phyloP scores from a whole-genome alignment of 2,888 invertebrate species.

The Caenorhabditis doughertyi region DNA sequence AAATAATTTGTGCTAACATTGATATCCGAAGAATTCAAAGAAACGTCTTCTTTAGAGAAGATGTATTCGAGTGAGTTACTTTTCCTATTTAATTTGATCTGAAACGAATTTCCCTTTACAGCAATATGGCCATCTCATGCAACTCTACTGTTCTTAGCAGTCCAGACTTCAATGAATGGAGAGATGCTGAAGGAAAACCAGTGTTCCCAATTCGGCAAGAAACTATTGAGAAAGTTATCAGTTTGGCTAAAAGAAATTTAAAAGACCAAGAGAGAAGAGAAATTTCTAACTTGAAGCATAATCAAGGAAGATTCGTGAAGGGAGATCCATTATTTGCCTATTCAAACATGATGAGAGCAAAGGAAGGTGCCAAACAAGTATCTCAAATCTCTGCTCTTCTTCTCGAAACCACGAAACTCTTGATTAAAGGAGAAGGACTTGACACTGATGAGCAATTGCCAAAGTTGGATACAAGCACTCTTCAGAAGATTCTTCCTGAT shows the following conservation, averaged over 20 bases:
- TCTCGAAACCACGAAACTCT: slow-evolving; percentile 80
- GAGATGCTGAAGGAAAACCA: slow-evolving; percentile 78
- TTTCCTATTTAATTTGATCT: neutral
- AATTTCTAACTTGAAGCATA: slow-evolving; percentile 75
- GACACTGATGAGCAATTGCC: slow-evolving; percentile 78
- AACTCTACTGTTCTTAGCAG: slow-evolving; percentile 77
- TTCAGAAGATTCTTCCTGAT: slow-evolving; percentile 77
- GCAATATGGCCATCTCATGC: slow-evolving; percentile 81
- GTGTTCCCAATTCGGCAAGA: slow-evolving; percentile 79
- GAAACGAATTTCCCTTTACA: slow-evolving; percentile 55
- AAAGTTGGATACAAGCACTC: slow-evolving; percentile 76
- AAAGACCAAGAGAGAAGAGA: slow-evolving; percentile 79
- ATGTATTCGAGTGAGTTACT: slow-evolving; percentile 77
- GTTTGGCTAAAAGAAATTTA: slow-evolving; percentile 76
- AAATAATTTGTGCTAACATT: slow-evolving; percentile 76
- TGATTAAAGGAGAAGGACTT: slow-evolving; percentile 79
- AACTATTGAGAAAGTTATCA: slow-evolving; percentile 80
- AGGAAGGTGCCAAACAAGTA: slow-evolving; percentile 76
- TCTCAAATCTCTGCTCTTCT: slow-evolving; percentile 79
- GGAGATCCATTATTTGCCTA: slow-evolving; percentile 81
- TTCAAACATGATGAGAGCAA: slow-evolving; percentile 77
- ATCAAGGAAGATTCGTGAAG: slow-evolving; percentile 75
- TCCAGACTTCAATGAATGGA: slow-evolving; percentile 76
- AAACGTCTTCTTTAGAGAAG: slow-evolving; percentile 75
- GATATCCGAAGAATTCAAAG: slow-evolving; percentile 75